Evolutionary conservation across 2,888 invertebrate species (phyloP), one percentile per base, ranked within the genome.

Genomic region (Calliopum simillimum): DNA sequence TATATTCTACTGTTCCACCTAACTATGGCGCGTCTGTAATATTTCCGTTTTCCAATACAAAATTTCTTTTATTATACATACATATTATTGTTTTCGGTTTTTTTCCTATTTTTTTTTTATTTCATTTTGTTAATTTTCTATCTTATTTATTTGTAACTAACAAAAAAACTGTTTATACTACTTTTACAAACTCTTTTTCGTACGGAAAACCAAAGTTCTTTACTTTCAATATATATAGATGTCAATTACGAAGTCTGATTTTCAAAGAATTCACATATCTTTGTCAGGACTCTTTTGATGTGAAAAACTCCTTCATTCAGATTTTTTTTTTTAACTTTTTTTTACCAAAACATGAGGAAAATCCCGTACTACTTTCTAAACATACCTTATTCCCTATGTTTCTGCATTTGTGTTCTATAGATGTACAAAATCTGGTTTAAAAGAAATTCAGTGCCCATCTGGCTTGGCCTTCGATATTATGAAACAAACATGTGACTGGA

Each of bases 401-500:
- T 77, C 70, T 74, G 75, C 59, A 72, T 67, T 69, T 66, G 62
- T 71, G 63, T 74, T 75, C 71, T 69, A 76, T 81, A 86, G 86
- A 85, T 95, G 95, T 92, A 95, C 95, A 90, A 94, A 92, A 90
- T 94, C 95, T 90, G 95, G 95, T 91, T 93, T 95, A 90, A 95
- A 94, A 93, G 94, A 94, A 92, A 95, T 97, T 90, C 94, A 95
- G 89, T 97, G 97, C 90, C 96, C 97, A 88, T 94, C 95, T 88
- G 96, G 96, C 90, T 91, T 97, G 91, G 93, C 96, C 90, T 97
- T 97, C 92, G 97, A 97, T 92, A 92, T 97, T 90, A 94, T 95
- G 90, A 96, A 96, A 91, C 97, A 97, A 91, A 97, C 96, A 88
- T 97, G 97, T 90, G 96, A 97, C 92, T 97, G 97, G 97, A 96